Percentiles rank a stretch among this genome's conserved stretches.
Evolutionary conservation across 2,113 vertebrate species (phyloP).

Genomic region (Entosphenus tridentatus): DNA sequence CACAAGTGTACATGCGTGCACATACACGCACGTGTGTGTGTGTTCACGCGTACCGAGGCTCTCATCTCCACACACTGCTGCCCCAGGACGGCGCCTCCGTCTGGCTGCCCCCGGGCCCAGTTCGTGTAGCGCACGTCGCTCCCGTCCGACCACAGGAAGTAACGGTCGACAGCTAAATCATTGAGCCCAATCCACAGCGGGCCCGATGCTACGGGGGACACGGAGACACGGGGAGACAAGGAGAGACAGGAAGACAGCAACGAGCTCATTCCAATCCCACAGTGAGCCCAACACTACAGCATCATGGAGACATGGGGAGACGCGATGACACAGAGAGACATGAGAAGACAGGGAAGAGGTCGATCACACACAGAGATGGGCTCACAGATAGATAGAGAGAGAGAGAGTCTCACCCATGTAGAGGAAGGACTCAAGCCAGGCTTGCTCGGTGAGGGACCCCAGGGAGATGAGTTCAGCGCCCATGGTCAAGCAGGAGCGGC

Average conservation of each 20-base stretch:
- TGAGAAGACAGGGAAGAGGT: too few relatives aligned
- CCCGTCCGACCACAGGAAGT: slow-evolving; percentile 25
- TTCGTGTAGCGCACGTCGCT: slow-evolving; percentile 23
- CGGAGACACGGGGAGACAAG: not conserved
- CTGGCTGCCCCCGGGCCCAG: slow-evolving; percentile 34
- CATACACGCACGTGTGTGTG: not conserved
- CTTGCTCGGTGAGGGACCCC: slow-evolving; percentile 26
- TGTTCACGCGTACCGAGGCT: slow-evolving; percentile 16
- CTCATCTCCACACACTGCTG: slow-evolving; percentile 34
- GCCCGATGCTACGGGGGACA: slow-evolving; percentile 18
- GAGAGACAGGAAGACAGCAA: too few relatives aligned
- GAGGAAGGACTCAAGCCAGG: slow-evolving; percentile 33
- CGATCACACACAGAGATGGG: too few relatives aligned
- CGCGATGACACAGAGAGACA: too few relatives aligned
- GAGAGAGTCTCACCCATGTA: slow-evolving; percentile 19
- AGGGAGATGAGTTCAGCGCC: slow-evolving; percentile 30
- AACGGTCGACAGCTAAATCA: slow-evolving; percentile 18
- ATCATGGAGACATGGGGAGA: too few relatives aligned
- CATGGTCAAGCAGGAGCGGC: slow-evolving; percentile 15
- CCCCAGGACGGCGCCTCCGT: slow-evolving; percentile 24
- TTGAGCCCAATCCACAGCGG: slow-evolving; percentile 31
- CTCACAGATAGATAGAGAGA: too few relatives aligned
- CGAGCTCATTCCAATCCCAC: too few relatives aligned
- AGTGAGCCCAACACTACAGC: too few relatives aligned
- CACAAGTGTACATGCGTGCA: too few relatives aligned